Conservation (phyloP, 2,888 invertebrate genomes). For the Molanna angustata region DNA sequence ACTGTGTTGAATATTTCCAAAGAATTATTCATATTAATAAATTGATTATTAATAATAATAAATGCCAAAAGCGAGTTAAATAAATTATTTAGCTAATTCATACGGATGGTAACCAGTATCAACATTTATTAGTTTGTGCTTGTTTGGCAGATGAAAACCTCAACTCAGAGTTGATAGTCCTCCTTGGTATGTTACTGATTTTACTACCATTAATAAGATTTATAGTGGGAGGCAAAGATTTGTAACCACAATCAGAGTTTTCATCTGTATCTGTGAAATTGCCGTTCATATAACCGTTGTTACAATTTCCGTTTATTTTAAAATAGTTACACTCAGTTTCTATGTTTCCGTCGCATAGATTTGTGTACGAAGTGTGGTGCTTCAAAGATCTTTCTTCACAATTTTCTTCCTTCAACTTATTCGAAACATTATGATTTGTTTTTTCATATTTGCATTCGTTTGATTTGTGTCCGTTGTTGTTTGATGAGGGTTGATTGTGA, state of each 20-base stretch:
- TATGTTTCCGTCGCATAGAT: conserved; percentile 42
- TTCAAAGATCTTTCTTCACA: conserved; percentile 45
- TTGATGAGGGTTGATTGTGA: conserved; percentile 34
- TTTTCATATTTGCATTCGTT: conserved; percentile 8
- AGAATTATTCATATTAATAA: conserved; percentile 38
- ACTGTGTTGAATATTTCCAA: neutral
- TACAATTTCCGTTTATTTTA: too few relatives aligned
- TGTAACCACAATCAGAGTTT: conserved; percentile 54
- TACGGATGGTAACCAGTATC: conserved; percentile 14
- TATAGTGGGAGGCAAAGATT: conserved; percentile 53
- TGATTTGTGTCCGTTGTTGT: conserved; percentile 14
- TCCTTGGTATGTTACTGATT: conserved; percentile 51
- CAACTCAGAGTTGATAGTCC: conserved; percentile 45
- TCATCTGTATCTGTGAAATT: conserved; percentile 52
- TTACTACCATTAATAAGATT: conserved; percentile 46
- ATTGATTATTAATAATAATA: conserved; percentile 34
- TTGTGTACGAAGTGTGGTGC: conserved; percentile 52
- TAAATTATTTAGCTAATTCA: conserved; percentile 10
- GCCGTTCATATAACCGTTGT: conserved; percentile 41
- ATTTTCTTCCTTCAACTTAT: too few relatives aligned
- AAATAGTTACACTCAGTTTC: conserved; percentile 15
- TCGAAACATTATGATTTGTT: too few relatives aligned
- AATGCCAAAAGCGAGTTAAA: conserved; percentile 19
- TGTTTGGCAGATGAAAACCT: conserved; percentile 49
- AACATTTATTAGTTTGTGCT: conserved; percentile 32